These are phyloP conservation scores for Drosophila subpulchrella DNA, from an alignment of 1,140 invertebrate genomes.

Conservation along the genomic window DNA sequence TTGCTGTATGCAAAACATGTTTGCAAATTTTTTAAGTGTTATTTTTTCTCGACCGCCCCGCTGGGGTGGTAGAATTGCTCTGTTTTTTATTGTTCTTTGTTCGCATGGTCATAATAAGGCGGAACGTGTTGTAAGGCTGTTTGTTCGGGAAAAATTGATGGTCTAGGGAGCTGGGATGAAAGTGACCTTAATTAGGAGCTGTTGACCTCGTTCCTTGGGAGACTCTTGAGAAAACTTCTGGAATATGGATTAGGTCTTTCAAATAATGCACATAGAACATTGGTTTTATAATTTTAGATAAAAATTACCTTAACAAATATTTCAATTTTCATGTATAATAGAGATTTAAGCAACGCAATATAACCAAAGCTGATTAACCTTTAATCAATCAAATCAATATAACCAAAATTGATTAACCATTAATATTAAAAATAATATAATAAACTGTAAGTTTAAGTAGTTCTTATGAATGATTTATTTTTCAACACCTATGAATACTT, in stretches of 20 bases:
- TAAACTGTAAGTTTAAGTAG: too few relatives aligned
- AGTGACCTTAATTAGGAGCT: conserved; percentile 60
- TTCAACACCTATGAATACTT: background rate
- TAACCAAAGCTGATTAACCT: too few relatives aligned
- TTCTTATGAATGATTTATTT: too few relatives aligned
- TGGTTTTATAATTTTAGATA: background rate
- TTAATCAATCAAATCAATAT: too few relatives aligned
- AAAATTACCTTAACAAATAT: background rate
- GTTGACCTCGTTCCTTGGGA: conserved; percentile 48
- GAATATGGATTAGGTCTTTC: background rate
- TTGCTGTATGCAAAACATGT: conserved; percentile 77
- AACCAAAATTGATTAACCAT: too few relatives aligned
- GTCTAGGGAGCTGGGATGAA: conserved; percentile 11
- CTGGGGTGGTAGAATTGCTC: conserved; percentile 38
- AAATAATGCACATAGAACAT: background rate
- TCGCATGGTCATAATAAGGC: conserved; percentile 73
- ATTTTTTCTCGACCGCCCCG: conserved; percentile 33
- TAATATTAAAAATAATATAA: too few relatives aligned
- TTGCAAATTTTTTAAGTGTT: conserved; percentile 79
- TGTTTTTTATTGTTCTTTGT: conserved; percentile 58
- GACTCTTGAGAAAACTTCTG: conserved; percentile 7
- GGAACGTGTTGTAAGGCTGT: conserved; percentile 54
- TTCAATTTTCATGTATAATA: too few relatives aligned
- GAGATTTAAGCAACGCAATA: too few relatives aligned
- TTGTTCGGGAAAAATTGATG: conserved; percentile 21